A percentile compares a stretch with the other conserved stretches of the same genome.
These are phyloP conservation scores for Drosophila prolongata DNA, from an alignment of 2,888 invertebrate species.

Conservation along the genomic window DNA sequence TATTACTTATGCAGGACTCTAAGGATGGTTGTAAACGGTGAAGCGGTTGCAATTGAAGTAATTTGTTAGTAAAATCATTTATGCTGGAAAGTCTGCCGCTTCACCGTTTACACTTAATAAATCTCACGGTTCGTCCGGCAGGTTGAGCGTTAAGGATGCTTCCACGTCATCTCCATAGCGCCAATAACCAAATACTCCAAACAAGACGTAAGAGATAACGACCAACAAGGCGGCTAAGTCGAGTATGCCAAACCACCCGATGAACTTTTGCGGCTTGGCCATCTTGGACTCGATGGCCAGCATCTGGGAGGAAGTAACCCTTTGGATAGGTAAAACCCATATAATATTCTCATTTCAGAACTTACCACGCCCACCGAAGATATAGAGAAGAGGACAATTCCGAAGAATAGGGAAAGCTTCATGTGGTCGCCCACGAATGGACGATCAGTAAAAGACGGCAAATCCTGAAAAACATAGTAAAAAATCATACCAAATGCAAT, in stretches of 20 bases:
- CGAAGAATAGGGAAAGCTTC: conserved; percentile 92
- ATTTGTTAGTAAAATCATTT: no score
- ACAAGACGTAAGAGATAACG: conserved; percentile 90
- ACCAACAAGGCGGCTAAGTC: conserved; percentile 93
- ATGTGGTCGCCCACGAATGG: conserved; percentile 83
- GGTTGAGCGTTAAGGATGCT: conserved; percentile 92
- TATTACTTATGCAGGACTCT: no score
- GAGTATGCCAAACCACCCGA: conserved; percentile 94
- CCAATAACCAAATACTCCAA: conserved; percentile 96
- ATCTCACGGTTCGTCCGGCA: conserved; percentile 89
- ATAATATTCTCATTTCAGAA: conserved; percentile 37
- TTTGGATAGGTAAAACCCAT: neutral
- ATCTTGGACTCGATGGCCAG: conserved; percentile 97
- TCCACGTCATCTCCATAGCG: conserved; percentile 90
- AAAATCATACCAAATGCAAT: conserved; percentile 88
- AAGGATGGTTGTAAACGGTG: no score
- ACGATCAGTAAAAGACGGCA: conserved; percentile 84
- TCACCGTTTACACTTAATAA: no score
- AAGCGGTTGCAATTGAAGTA: no score
- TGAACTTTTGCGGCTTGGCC: conserved; percentile 93
- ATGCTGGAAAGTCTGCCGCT: no score
- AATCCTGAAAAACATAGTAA: conserved; percentile 90
- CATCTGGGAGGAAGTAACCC: conserved; percentile 86
- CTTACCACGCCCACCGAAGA: conserved; percentile 92
- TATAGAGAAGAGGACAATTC: conserved; percentile 94